phyloP scores from a whole-genome alignment of 1,140 invertebrate genomes.

The Heliconius nattereri region DNA sequence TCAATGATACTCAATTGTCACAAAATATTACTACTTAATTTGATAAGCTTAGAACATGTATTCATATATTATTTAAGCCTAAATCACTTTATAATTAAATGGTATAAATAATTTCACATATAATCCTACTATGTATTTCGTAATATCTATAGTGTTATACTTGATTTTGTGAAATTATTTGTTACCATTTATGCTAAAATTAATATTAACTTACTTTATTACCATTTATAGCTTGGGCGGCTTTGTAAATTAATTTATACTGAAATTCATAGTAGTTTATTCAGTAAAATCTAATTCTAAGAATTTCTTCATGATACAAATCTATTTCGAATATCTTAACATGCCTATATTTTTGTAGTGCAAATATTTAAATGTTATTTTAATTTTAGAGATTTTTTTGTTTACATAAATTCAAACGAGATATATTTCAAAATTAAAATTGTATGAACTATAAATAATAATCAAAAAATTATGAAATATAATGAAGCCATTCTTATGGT shows the following conservation, averaged over 20 bases:
- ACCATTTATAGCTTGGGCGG: neutral
- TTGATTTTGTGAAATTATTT: neutral
- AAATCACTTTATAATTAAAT: neutral
- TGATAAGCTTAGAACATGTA: neutral
- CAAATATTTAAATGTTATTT: neutral
- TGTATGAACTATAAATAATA: neutral
- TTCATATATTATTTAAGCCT: neutral
- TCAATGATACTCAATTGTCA: slow-evolving; percentile 37
- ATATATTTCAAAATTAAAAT: neutral
- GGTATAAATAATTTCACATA: neutral
- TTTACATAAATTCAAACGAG: neutral
- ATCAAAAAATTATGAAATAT: neutral
- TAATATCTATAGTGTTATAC: neutral
- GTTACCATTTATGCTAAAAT: neutral
- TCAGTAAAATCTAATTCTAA: neutral
- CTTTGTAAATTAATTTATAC: neutral
- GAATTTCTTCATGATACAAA: neutral
- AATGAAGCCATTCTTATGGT: slow-evolving; percentile 1
- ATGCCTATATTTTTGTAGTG: neutral
- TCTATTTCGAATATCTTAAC: neutral
- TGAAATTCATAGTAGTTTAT: neutral
- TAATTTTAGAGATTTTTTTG: neutral
- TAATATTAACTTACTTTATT: neutral
- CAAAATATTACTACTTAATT: slow-evolving; percentile 40
- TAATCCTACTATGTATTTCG: neutral